These are phyloP conservation scores for Murina feae DNA, from an alignment of 2,113 vertebrate species.

Conservation along the genomic window DNA sequence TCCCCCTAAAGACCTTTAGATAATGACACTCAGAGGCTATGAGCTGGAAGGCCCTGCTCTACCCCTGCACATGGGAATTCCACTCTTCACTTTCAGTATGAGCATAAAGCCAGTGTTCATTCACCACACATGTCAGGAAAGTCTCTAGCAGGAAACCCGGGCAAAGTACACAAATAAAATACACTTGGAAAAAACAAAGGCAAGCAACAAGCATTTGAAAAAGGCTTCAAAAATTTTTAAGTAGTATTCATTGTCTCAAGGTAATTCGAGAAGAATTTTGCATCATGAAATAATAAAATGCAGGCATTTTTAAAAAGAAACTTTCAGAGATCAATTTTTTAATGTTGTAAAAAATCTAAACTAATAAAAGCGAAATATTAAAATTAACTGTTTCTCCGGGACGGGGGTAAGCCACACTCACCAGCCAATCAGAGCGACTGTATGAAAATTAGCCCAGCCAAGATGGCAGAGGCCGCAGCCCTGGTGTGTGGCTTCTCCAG, in stretches of 20 bases:
- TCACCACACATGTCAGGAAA: not conserved
- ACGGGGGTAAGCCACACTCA: no score
- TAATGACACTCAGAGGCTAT: not conserved
- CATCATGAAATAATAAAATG: constrained; percentile 29
- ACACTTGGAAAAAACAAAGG: not conserved
- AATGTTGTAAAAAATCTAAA: not conserved
- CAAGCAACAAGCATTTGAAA: not conserved
- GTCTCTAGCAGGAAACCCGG: not conserved
- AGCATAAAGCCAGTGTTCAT: not conserved
- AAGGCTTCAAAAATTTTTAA: not conserved
- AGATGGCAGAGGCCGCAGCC: no score
- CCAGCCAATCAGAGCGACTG: no score
- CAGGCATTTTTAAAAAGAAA: constrained; percentile 7
- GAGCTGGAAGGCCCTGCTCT: not conserved
- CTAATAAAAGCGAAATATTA: no score
- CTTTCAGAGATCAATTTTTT: not conserved
- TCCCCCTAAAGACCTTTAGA: not conserved
- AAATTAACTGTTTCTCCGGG: no score
- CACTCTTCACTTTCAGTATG: constrained; percentile 2
- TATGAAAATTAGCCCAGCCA: no score
- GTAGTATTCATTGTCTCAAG: constrained; percentile 40
- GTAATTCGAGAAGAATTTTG: constrained; percentile 14
- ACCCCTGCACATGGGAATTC: not conserved
- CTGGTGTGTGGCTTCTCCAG: no score
- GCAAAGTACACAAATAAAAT: constrained; percentile 46